Base-by-base conservation (phyloP, 1,140 invertebrate species). In the Aethina tumida region DNA sequence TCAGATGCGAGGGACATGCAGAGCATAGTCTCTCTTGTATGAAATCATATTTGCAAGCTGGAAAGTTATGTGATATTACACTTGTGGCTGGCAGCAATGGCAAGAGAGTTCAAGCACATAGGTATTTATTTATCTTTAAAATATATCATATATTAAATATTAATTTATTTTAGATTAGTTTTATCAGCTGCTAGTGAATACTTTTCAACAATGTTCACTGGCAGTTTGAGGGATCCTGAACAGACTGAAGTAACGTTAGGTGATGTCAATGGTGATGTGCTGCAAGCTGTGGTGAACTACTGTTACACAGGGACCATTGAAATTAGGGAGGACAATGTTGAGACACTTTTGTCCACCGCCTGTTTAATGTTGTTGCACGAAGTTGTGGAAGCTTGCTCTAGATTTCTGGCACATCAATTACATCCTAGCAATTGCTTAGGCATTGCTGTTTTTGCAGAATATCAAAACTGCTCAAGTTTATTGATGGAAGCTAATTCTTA, bases 131-230 rank as follows among this genome's bases (percentile, higher is more conserved):
- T 27, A 7, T 29, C 15, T 14, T 12, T 12, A 14, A 15, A 12
- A 9, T 30, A 2, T 4, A 30, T 10, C 4, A 14, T 29, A 12
- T 9, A 10, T 10, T 15, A 57, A 43, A 58, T 22, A 41, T 20
- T 15, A 13, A 18, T 35, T 37, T 13, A 21, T 38, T 65, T 58
- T 51, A 79, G 77, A 58, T 64, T 94, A 39, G 83, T 95, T 36
- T 70, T 95, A 28, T 83, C 84, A 53, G 85, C 89, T 39, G 85
- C 84, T 28, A 93, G 87, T 51, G 87, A 92, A 66, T 96, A 95
- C 65, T 96, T 96, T 70, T 79, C 85, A 30, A 89, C 88, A 26
- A 95, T 95, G 90, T 96, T 96, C 59, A 93, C 86, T 16, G 84
- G 80, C 47, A 79, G 82, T 44, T 64, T 95, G 34, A 68, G 78